Base-by-base conservation (phyloP, 2,113 vertebrate species). In the Gallinago paraguaiae region DNA sequence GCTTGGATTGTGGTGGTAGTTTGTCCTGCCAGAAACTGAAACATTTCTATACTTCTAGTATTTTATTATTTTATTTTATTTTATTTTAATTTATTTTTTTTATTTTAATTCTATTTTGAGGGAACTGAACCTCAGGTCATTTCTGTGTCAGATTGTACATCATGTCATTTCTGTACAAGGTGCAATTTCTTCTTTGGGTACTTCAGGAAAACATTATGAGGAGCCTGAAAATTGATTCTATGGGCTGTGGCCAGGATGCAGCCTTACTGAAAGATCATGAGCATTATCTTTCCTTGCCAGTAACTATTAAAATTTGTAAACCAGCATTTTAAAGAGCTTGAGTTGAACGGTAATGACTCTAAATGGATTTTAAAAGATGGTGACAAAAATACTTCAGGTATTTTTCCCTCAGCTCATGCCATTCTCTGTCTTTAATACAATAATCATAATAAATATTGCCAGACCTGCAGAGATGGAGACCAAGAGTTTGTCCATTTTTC, bases 221-320 rank as follows among this genome's bases (percentile, higher is more conserved):
- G 23, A 88, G 51, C 17, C 50, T 88, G 74, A 45, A 93, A 80
- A 86, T 30, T 88, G 50, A 85, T 90, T 90, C 27, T 50, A 17
- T 35, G 33, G 90, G 59, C 70, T 57, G 9, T 65, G 61, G 67
- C 56, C 50, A 85, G 78, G 70, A 84, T 54, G 59, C 18, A 64
- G 54, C n/a, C 46, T 54, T 77, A 53, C 27, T 67, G 28, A 92
- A 90, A 76, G 59, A 54, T 57, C n/a, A 54, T 27, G 46, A 90
- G 25, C 24, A 39, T 13, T 57, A 68, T 65, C 64, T 53, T 87
- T 41, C 25, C 39, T 59, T 90, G 37, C 28, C 67, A 90, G 35
- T 24, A 91, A 70, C 45, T 87, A 83, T 37, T 91, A 94, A 76
- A 91, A 88, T 70, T 88, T 54, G 35, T 80, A 88, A 94, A 77